Base-by-base conservation (phyloP, 2,888 invertebrate genomes). In the Euphydryas editha region DNA sequence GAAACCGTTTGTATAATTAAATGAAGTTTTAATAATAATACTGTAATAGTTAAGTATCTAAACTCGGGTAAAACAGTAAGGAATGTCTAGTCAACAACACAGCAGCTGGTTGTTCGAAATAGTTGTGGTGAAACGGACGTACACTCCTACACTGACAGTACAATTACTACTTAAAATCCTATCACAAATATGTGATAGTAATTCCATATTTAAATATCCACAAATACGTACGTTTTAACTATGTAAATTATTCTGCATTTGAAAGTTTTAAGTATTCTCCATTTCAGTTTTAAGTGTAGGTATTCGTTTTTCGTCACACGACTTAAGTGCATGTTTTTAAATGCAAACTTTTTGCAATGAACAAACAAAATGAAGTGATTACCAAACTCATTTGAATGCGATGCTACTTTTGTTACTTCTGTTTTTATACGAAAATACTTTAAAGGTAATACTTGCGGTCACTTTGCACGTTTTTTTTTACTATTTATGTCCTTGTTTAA, bases 351-450 rank as follows among this genome's bases (percentile, higher is more conserved):
- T 54, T 54, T 30, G 36, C 17, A 36, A 10, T 30, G 54, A 36
- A 54, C 30, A 54, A 54, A 54, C 36, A 54, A 30, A 54, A 54
- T 54, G 24, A 30, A 36, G 21, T 30, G 36, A 54, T 54, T 54
- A 54, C 36, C 54, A 11, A 51, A 54, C 36, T 54, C 54, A 54
- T 54, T 54, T 21, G 54, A n/a, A 54, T 51, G 24, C 49, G 21
- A 18, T 54, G 15, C 8, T n/a, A 7, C 7, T 36, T 36, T 54
- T 54, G 30, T 54, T 54, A 17, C 15, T 44, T 44, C n/a, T n/a
- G n/a, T 44, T 51, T 51, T 51, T n/a, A 24, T 15, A 51, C 49
- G 49, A 24, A 51, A 51, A 51, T 24, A 24, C 49, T 24, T 51
- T 51, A 51, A 51, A 24, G 21, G 21, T 24, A 47, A 21, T 13